These are phyloP conservation scores for Myotis vivesi DNA, from an alignment of 2,797 vertebrate species.

Conservation along the genomic window DNA sequence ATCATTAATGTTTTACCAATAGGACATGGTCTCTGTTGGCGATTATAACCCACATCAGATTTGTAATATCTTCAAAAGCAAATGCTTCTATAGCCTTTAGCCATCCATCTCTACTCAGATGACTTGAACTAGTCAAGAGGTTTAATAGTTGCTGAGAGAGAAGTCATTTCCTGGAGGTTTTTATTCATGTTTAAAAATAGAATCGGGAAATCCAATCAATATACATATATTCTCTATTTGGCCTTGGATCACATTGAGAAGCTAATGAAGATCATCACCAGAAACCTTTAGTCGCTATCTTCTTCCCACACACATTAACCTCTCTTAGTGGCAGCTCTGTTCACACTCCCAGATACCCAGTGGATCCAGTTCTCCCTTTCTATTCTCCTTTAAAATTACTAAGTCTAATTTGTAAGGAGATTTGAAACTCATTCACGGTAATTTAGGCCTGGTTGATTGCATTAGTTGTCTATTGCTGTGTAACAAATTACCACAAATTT, in stretches of 20 bases:
- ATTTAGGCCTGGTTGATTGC: background rate
- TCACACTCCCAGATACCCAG: background rate
- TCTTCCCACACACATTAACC: background rate
- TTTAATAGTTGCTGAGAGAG: slow-evolving; percentile 37
- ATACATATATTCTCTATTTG: background rate
- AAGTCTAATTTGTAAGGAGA: background rate
- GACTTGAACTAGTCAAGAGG: slow-evolving; percentile 53
- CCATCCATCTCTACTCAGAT: slow-evolving; percentile 23
- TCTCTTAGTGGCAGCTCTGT: background rate
- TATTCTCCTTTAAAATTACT: background rate
- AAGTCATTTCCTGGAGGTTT: background rate
- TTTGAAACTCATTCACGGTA: background rate
- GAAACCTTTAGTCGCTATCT: background rate
- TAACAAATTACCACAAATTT: background rate
- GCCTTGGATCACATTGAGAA: background rate
- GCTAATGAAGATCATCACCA: background rate
- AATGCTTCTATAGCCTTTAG: slow-evolving; percentile 56
- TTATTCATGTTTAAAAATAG: slow-evolving; percentile 28
- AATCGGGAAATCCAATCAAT: background rate
- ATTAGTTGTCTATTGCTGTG: background rate
- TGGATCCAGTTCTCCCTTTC: background rate
- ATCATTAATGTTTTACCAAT: slow-evolving; percentile 70
- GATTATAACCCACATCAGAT: slow-evolving; percentile 51
- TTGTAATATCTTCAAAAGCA: slow-evolving; percentile 62
- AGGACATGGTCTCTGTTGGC: slow-evolving; percentile 33